Base-by-base conservation (phyloP, 2,113 vertebrate species). In the Oryzias woworae region DNA sequence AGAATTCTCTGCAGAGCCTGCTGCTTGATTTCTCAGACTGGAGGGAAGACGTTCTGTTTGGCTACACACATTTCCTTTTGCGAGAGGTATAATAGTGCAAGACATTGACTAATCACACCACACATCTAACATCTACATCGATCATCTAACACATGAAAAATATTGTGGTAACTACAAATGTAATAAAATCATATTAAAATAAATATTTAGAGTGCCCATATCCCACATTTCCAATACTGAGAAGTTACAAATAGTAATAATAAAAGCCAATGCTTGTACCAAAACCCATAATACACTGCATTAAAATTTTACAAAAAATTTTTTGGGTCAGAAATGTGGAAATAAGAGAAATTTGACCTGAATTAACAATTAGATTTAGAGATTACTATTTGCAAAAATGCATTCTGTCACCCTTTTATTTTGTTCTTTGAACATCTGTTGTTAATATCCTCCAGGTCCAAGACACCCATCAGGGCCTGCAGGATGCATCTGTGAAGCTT, bases 21-120 rank as follows among this genome's bases (percentile, higher is more conserved):
- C 91, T 99, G 52, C 93, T 98, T 52, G 97, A 98, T 83, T 98
- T 99, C 85, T 92, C 95, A 1, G 97, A 98, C 83, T 99, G 97
- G 97, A 92, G 97, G 62, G 97, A 98, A 82, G 97, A 98, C 4
- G 97, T 98, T 1, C 91, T 99, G 7, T 98, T 98, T 59, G 97
- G 96, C 70, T 98, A 98, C 73, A 98, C 94, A 20, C 96, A 96
- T 90, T 99, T 99, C 83, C 89, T 98, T 73, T 86, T 98, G 43
- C 94, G 97, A 1, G 97, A 99, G 89, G 88, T 90, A 85, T 3
- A 43, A 31, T 23, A 18, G 4, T 44, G 43, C 26, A 4, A 42
- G 2, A 3, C 36, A n/a, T 46, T 2, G 17, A 43, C 14, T 7
- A 17, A 28, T 17, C 26, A 28, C 5, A 15, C 8, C 22, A 5